phyloP scores from a whole-genome alignment of 1,140 invertebrate species.

The Heliconius nattereri region DNA sequence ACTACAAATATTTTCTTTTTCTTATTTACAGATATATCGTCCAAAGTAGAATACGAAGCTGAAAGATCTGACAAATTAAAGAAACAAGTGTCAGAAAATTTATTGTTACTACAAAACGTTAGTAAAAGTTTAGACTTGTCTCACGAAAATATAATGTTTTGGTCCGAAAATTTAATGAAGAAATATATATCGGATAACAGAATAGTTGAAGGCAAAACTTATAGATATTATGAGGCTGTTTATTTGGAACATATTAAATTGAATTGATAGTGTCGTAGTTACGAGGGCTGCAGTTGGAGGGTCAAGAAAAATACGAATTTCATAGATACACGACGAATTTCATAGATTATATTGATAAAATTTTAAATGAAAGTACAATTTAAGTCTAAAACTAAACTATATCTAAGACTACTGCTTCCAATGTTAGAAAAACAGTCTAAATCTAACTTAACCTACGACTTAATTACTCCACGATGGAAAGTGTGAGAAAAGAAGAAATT shows the following conservation, averaged over 20 bases:
- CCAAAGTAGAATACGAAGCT: conserved; percentile 49
- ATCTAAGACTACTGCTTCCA: too few species aligned
- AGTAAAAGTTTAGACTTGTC: conserved; percentile 53
- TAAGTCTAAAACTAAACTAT: too few species aligned
- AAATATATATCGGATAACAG: conserved; percentile 57
- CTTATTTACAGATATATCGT: conserved; percentile 54
- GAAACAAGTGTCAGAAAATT: conserved; percentile 57
- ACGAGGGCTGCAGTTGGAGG: too few species aligned
- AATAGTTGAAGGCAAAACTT: conserved; percentile 56
- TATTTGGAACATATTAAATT: conserved; percentile 48
- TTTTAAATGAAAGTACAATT: too few species aligned
- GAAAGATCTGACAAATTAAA: conserved; percentile 56
- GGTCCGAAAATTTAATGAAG: conserved; percentile 52
- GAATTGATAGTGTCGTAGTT: conserved; percentile 12
- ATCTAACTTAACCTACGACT: too few species aligned
- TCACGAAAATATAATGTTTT: conserved; percentile 57
- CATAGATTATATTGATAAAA: too few species aligned
- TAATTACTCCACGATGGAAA: too few species aligned
- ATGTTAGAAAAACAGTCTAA: too few species aligned
- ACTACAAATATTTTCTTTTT: too few species aligned
- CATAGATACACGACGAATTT: too few species aligned
- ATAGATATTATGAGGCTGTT: conserved; percentile 53
- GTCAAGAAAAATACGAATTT: too few species aligned
- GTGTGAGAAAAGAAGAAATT: too few species aligned
- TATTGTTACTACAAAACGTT: conserved; percentile 50